Base-by-base conservation (phyloP, 2,113 vertebrate species). In the Chiloscyllium plagiosum region DNA sequence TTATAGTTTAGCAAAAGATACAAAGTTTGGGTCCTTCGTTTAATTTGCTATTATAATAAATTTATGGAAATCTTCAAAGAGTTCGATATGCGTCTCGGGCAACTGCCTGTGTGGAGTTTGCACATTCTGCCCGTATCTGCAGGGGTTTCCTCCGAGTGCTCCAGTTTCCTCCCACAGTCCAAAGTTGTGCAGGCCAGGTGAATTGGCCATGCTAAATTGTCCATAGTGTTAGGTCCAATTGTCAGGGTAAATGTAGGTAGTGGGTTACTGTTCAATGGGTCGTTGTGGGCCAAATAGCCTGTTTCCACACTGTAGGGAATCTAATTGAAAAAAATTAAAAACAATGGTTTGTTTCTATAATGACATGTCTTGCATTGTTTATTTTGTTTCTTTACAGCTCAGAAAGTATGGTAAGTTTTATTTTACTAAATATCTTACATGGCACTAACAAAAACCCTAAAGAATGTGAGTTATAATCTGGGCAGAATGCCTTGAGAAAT, bases 401-500 rank as follows among this genome's bases (percentile, higher is more conserved):
- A 33, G 52, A 90, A 90, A 10, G 33, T 22, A 68, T 10, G 20
- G 61, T 37, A 19, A 66, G 19, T 2, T n/a, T 37, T 93, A 61
- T 93, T 66, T 93, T 93, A 61, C 37, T 47, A 20, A 17, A 93
- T 20, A 66, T 68, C 20, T 65, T 66, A 42, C 33, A 37, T 93
- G 61, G 89, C 66, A 37, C 65, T 93, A 93, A 93, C 89, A 93
- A 93, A 17, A 65, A 37, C 89, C 33, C 89, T 93, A 66, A 66
- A 93, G 66, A 42, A n/a, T 66, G 89, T 93, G 89, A 93, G 19
- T 61, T 93, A 66, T 93, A 93, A 93, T 66, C 61, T 93, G 29
- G 22, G 65, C 89, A 66, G 89, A 93, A 66, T 93, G 61, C 61
- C 33, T 66, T 93, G 33, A 93, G 61, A 66, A 93, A 93, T 68